Percentiles rank a stretch among this genome's conserved stretches.
Conservation (phyloP, 2,888 invertebrate genomes). For the Pachycephus smyrnensis region DNA sequence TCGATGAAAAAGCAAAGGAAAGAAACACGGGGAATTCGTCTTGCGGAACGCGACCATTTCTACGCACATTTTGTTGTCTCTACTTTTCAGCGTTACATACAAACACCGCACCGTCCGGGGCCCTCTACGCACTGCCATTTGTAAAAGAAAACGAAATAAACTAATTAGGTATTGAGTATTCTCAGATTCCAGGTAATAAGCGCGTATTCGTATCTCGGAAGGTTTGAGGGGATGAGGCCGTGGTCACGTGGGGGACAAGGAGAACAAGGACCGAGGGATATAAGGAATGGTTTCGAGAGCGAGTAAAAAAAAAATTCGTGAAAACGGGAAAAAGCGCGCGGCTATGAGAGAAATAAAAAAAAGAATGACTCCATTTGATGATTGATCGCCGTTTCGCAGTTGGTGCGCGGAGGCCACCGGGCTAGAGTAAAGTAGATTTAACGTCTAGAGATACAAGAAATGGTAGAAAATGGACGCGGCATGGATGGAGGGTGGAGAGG, state of each 20-base stretch:
- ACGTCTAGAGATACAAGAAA: constrained; percentile 18
- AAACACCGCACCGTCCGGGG: constrained; percentile 29
- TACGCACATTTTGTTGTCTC: constrained; percentile 17
- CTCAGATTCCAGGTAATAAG: constrained; percentile 24
- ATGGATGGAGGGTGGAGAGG: background rate
- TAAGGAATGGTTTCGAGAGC: background rate
- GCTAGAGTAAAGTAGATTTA: constrained; percentile 25
- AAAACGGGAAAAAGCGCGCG: background rate
- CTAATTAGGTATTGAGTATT: constrained; percentile 32
- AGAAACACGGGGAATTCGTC: constrained; percentile 26
- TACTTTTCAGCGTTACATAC: constrained; percentile 23
- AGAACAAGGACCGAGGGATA: background rate
- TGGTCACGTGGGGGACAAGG: background rate
- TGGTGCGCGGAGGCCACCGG: constrained; percentile 37
- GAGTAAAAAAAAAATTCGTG: background rate
- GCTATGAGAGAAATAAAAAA: constrained; percentile 4
- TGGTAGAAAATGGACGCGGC: constrained; percentile 6
- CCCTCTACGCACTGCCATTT: constrained; percentile 28
- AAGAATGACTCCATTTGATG: constrained; percentile 6
- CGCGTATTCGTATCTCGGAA: background rate
- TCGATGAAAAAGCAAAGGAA: background rate
- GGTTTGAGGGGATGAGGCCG: background rate
- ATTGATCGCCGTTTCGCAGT: constrained; percentile 11
- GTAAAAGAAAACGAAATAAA: constrained; percentile 14
- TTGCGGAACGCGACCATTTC: constrained; percentile 33